These are phyloP conservation scores for Latheticus oryzae DNA, from an alignment of 2,888 invertebrate species.

Conservation along the genomic window DNA sequence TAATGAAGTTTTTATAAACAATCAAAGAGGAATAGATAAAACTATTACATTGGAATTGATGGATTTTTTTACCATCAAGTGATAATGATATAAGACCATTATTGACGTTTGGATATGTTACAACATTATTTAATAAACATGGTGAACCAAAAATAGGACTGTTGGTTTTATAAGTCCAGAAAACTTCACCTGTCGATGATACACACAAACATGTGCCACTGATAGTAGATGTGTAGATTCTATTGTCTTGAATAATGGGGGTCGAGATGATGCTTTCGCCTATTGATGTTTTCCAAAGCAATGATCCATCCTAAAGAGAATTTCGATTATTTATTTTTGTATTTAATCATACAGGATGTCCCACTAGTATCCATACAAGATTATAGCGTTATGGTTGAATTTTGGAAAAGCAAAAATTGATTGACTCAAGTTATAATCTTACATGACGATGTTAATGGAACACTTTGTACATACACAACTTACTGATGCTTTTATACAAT, in stretches of 20 bases:
- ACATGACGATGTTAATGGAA: no score
- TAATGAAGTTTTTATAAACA: constrained; percentile 66
- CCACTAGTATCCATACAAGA: no score
- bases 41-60: constrained; percentile 30
- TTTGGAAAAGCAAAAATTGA: no score
- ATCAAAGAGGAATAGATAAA: constrained; percentile 80
- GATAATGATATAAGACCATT: constrained; percentile 71
- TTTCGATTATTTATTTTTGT: no score
- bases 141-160: constrained; percentile 78
- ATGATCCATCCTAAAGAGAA: constrained; percentile 67
- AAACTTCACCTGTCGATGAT: constrained; percentile 67
- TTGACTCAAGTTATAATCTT: no score
- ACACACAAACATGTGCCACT: constrained; percentile 68
- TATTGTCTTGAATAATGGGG: constrained; percentile 63
- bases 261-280: constrained; percentile 67
- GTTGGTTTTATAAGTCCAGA: constrained; percentile 71
- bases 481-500: no score
- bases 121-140: constrained; percentile 66
- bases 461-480: no score
- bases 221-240: constrained; percentile 69
- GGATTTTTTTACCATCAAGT: constrained; percentile 68
- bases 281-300: constrained; percentile 62
- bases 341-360: constrained; percentile 7
- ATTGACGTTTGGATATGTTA: constrained; percentile 69
- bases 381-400: no score